Percentiles rank a stretch among this genome's conserved stretches.
Conservation (phyloP, 2,797 vertebrate genomes). For the Pipistrellus nathusii region DNA sequence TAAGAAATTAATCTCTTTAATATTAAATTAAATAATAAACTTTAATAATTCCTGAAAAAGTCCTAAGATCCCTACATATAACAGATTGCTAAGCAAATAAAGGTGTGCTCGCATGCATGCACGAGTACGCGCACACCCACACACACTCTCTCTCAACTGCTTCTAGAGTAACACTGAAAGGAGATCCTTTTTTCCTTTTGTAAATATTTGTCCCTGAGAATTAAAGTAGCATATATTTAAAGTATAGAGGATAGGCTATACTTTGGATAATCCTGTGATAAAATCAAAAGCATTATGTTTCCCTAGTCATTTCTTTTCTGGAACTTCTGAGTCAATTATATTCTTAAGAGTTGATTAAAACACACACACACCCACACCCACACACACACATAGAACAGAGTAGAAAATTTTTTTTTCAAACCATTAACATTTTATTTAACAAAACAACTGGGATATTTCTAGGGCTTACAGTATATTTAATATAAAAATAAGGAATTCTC, state of each 20-base stretch:
- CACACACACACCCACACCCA: neutral
- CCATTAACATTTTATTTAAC: slow-evolving; percentile 80
- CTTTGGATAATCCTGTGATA: neutral
- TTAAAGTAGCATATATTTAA: neutral
- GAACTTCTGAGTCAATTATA: neutral
- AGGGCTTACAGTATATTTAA: slow-evolving; percentile 64
- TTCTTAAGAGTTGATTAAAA: slow-evolving; percentile 8
- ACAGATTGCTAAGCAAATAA: neutral
- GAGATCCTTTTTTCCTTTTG: slow-evolving; percentile 6
- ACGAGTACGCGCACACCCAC: neutral
- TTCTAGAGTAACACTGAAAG: slow-evolving; percentile 4
- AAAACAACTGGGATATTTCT: slow-evolving; percentile 63
- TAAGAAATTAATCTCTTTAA: neutral
- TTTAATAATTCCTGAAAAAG: neutral
- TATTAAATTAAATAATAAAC: neutral
- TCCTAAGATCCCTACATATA: neutral
- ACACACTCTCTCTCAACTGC: neutral
- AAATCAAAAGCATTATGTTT: slow-evolving; percentile 48
- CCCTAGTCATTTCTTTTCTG: neutral
- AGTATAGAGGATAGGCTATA: neutral
- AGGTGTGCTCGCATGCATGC: too few relatives aligned
- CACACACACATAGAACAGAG: neutral
- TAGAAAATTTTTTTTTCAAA: slow-evolving; percentile 68
- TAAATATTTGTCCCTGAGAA: neutral
- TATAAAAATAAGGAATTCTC: slow-evolving; percentile 79